Conservation (phyloP, 2,797 vertebrate species). For the Peromyscus nudipes region DNA sequence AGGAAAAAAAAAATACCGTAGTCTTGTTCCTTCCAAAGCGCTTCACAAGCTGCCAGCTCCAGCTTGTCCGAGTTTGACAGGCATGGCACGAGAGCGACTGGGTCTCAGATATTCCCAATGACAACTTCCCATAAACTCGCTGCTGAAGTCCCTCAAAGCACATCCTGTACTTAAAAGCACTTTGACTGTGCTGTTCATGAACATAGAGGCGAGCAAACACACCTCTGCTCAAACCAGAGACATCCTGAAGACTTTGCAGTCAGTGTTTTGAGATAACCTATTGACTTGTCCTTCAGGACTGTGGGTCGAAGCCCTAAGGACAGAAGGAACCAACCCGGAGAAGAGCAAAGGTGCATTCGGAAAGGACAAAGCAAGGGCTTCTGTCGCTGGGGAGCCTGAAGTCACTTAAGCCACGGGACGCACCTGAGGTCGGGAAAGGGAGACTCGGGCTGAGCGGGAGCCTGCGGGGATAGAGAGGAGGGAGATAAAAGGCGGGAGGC, state of each 20-base stretch:
- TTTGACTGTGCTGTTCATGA: too few relatives aligned
- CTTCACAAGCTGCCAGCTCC: not conserved
- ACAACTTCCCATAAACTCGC: not conserved
- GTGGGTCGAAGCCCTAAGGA: not conserved
- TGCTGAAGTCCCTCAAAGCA: not conserved
- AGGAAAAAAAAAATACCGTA: not conserved
- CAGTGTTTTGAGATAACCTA: not conserved
- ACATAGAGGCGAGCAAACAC: not conserved
- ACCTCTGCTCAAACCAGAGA: not conserved
- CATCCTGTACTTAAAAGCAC: not conserved
- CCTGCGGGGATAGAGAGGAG: not conserved
- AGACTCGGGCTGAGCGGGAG: not conserved
- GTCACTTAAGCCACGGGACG: not conserved
- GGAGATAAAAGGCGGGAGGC: constrained; percentile 30
- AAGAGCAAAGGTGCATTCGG: not conserved
- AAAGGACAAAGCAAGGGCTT: not conserved
- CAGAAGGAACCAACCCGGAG: not conserved
- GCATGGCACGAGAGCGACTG: not conserved
- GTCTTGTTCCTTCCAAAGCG: not conserved
- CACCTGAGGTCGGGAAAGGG: too few relatives aligned
- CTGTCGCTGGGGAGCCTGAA: too few relatives aligned
- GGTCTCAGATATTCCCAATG: not conserved
- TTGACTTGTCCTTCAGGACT: not conserved
- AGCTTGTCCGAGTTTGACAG: not conserved
- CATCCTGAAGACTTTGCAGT: not conserved